Base-by-base conservation (phyloP, 1,140 invertebrate genomes). In the Drosophila jambulina region DNA sequence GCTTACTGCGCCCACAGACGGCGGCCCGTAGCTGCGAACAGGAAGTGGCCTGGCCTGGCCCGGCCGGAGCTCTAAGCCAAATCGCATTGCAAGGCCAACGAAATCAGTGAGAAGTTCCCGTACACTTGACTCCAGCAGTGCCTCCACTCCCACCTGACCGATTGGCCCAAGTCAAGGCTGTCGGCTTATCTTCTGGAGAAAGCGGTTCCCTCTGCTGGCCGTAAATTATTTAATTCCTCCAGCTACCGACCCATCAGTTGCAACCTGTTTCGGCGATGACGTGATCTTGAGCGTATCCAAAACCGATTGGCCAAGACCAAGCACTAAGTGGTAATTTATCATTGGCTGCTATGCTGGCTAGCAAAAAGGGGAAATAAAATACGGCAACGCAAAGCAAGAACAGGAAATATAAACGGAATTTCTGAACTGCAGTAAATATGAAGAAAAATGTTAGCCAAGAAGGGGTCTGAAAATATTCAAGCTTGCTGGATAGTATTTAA, bases 331-430 rank as follows among this genome's bases (percentile, higher is more conserved):
- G 75, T 72, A 71, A 86, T 74, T 76, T 88, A 83, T 86, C 80
- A 87, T 86, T 83, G 62, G 46, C 64, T 65, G 69, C 69, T 85
- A 81, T 75, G 76, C 49, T 80, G 76, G 65, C 40, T 27, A 34
- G 46, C 40, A 12, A 60, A 56, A 78, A 45, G 25, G 9, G 29
- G 21, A 6, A 10, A 54, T 9, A 19, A 38, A 29, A 12, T 3
- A 27, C 15, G n/a, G 6, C 12, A 13, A 21, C 13, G 23, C 21
- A n/a, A 21, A 15, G 23, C 38, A 32, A 59, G 69, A 77, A 88
- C 85, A 78, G 85, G 85, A 90, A 90, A 90, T 90, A 82, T 82
- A 82, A 90, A 85, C 70, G 80, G 77, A 68, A 63, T 54, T 23
- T 17, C 32, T 2, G 9, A 54, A 17, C 2, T 54, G 59, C 48